Conservation (phyloP, 1,140 invertebrate species). For the Diuraphis noxia region DNA sequence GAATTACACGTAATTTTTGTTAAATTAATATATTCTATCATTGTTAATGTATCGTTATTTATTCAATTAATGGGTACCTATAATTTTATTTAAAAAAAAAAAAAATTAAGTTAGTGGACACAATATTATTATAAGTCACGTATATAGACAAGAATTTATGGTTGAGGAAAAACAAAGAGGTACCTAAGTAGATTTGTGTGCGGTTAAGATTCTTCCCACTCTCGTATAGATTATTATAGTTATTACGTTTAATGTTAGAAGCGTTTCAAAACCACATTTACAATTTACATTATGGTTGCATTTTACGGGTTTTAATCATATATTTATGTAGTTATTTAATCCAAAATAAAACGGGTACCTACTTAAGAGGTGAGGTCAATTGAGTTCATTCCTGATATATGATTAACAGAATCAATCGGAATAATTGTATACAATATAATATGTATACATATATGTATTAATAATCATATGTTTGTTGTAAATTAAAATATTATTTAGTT, state of each 20-base stretch:
- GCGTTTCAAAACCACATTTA: not conserved
- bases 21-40: not conserved
- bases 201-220: slow-evolving; percentile 11
- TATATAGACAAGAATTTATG: not conserved
- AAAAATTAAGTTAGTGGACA: not conserved
- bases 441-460: too few relatives aligned
- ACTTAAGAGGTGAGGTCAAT: too few relatives aligned
- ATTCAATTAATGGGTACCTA: not conserved
- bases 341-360: not conserved
- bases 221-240: not conserved
- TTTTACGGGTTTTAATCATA: not conserved
- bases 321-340: not conserved
- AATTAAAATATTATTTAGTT: not conserved
- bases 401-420: not conserved
- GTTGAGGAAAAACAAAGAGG: slow-evolving; percentile 21
- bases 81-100: not conserved
- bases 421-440: not conserved
- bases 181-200: not conserved
- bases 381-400: not conserved
- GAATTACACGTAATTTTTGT: not conserved
- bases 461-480: not conserved
- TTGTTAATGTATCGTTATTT: not conserved
- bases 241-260: not conserved
- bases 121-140: not conserved
- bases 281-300: not conserved